Conservation (phyloP, 2,888 invertebrate species). For the Rugalucina vietnamica region DNA sequence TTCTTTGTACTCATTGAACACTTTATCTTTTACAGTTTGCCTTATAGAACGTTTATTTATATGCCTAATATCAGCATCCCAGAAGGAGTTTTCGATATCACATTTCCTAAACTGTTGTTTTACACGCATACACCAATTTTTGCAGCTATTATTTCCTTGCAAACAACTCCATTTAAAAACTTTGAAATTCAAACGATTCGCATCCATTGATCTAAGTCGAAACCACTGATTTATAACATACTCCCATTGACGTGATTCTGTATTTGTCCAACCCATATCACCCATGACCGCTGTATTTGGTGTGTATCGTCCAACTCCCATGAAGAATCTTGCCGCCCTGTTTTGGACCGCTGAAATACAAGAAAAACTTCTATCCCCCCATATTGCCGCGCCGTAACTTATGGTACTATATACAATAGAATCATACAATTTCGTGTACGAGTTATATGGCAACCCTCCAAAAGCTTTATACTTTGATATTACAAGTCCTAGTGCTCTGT, state of each 20-base stretch:
- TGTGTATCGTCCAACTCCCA: background rate
- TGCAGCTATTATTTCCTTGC: background rate
- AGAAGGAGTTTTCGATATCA: background rate
- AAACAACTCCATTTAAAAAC: background rate
- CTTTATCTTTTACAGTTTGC: background rate
- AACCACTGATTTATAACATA: background rate
- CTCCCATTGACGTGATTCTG: background rate
- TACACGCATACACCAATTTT: background rate
- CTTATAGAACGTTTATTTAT: background rate
- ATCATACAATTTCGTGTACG: background rate
- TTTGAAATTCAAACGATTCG: background rate
- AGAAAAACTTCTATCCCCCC: background rate
- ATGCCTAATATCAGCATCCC: background rate
- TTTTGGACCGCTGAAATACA: background rate
- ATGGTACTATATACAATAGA: background rate
- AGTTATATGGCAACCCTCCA: too few relatives aligned
- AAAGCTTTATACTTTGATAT: background rate
- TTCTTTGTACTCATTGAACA: background rate
- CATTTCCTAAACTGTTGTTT: background rate
- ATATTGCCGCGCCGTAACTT: background rate
- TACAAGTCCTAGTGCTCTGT: background rate
- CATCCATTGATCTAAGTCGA: background rate
- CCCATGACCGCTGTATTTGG: background rate
- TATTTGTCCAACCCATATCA: background rate
- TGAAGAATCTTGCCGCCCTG: slow-evolving; percentile 1